Conservation (phyloP, 2,888 invertebrate genomes). For the Cotesia congregata region DNA sequence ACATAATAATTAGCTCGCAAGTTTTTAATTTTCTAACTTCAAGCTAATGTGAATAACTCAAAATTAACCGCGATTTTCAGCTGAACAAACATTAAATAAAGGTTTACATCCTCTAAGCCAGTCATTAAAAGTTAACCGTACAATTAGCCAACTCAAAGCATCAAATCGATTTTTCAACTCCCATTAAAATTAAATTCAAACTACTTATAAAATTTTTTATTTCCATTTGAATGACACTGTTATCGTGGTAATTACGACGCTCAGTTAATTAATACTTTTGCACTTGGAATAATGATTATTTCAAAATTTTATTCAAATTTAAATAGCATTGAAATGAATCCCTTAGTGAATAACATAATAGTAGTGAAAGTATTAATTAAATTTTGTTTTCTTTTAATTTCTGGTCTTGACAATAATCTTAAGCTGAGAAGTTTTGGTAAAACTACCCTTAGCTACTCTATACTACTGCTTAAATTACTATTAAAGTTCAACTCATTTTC, state of each 20-base stretch:
- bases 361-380: neutral
- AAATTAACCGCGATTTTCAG: neutral
- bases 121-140: neutral
- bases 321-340: neutral
- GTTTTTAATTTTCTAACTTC: too few species aligned
- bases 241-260: neutral
- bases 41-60: neutral
- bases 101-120: neutral
- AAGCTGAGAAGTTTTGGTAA: constrained; percentile 3
- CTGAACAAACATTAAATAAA: neutral
- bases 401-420: constrained; percentile 17
- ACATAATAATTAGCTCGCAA: too few species aligned
- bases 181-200: neutral
- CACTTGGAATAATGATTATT: neutral
- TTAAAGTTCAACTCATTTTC: constrained; percentile 25
- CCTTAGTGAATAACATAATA: neutral
- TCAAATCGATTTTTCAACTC: neutral
- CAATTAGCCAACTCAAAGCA: neutral
- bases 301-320: neutral
- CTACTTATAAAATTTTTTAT: neutral
- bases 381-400: constrained; percentile 10
- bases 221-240: neutral
- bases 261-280: neutral
- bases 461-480: neutral
- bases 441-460: constrained; percentile 5